Percentiles rank a stretch among this genome's conserved stretches.
phyloP scores from a whole-genome alignment of 2,113 vertebrate genomes.

The Physeter macrocephalus region DNA sequence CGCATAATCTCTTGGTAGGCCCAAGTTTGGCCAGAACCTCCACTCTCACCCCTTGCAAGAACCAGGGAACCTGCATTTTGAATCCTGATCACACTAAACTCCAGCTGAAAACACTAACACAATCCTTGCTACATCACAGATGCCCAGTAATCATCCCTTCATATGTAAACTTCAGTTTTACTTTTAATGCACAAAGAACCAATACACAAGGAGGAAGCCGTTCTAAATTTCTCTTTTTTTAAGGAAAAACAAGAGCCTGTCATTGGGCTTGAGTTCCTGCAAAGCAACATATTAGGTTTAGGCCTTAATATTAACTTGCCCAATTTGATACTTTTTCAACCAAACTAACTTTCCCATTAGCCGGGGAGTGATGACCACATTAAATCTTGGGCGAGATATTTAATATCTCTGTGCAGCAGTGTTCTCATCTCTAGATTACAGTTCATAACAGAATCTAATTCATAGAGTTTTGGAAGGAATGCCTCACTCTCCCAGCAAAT shows the following conservation, averaged over 20 bases:
- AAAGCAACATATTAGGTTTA: neutral
- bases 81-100: neutral
- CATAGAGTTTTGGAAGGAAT: neutral
- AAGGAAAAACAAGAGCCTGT: neutral
- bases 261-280: neutral
- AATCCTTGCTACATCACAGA: neutral
- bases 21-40: neutral
- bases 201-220: neutral
- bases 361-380: neutral
- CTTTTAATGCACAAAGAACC: neutral
- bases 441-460: neutral
- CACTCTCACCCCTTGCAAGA: neutral
- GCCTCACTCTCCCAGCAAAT: neutral
- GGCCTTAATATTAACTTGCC: neutral
- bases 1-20: neutral
- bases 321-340: neutral
- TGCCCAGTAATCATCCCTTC: neutral
- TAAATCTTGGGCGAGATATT: neutral
- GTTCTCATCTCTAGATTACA: neutral
- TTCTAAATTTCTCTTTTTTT: neutral
- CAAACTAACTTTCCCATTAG: neutral
- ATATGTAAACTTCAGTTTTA: neutral
- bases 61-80: neutral
- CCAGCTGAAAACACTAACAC: neutral
- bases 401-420: neutral